phyloP scores from a whole-genome alignment of 1,140 invertebrate species.

The Lepidurus arcticus region DNA sequence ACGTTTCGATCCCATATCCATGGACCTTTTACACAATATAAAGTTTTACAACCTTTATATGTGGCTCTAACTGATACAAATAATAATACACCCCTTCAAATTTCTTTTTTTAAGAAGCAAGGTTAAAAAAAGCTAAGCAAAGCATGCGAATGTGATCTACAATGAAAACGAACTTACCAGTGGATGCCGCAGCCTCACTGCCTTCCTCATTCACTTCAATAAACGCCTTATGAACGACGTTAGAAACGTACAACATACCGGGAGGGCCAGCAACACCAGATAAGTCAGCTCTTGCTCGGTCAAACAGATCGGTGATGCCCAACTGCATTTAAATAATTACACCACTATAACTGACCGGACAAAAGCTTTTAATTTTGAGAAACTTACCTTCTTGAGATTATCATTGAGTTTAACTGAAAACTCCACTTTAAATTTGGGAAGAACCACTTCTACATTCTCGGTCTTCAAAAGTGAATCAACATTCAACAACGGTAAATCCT shows the following conservation, averaged over 20 bases:
- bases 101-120: too few relatives aligned
- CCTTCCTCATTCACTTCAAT: conserved; percentile 59
- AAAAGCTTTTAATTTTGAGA: not conserved
- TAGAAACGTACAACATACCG: conserved; percentile 52
- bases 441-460: conserved; percentile 53
- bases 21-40: too few relatives aligned
- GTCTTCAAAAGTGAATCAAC: conserved; percentile 44
- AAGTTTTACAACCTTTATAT: too few relatives aligned
- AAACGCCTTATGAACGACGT: conserved; percentile 70
- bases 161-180: not conserved
- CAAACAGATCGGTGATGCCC: conserved; percentile 65
- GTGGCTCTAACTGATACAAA: too few relatives aligned
- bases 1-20: too few relatives aligned
- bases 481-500: conserved; percentile 36
- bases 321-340: conserved; percentile 49
- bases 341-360: not conserved
- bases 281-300: conserved; percentile 56
- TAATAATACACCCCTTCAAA: too few relatives aligned
- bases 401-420: conserved; percentile 57
- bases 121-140: not conserved
- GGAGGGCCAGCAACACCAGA: conserved; percentile 51
- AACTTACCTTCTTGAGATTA: conserved; percentile 55
- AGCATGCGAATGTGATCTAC: not conserved
- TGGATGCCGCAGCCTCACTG: conserved; percentile 41
- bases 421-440: conserved; percentile 74